phyloP scores from a whole-genome alignment of 2,888 invertebrate species.

The Calameuta idolon region DNA sequence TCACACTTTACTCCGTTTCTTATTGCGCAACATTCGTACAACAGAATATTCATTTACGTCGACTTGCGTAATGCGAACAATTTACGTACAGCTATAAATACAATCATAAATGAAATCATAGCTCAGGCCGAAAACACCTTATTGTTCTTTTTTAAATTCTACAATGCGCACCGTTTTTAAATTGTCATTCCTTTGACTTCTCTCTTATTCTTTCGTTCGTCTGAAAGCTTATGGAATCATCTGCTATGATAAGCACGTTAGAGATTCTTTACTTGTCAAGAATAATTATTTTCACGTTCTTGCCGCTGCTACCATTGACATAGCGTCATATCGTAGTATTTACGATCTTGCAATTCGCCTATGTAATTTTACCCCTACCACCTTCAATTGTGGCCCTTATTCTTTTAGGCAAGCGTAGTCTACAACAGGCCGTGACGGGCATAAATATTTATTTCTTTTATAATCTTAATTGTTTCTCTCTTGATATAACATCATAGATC shows the following conservation, averaged over 20 bases:
- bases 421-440: not conserved
- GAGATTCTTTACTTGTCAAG: not conserved
- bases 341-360: not conserved
- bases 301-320: not conserved
- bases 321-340: not conserved
- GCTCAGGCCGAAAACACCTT: not conserved
- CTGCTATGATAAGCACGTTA: not conserved
- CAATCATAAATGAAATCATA: not conserved
- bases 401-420: not conserved
- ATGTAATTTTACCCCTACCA: not conserved
- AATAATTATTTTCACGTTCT: not conserved
- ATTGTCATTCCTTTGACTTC: not conserved
- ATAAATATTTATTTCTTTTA: constrained; percentile 16
- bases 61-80: not conserved
- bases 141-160: not conserved
- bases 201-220: not conserved
- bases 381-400: not conserved
- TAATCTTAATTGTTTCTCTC: constrained; percentile 9
- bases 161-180: not conserved
- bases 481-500: constrained; percentile 32
- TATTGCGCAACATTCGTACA: not conserved
- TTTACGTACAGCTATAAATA: not conserved
- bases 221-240: not conserved
- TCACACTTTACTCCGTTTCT: not conserved
- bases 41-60: not conserved